Conservation (phyloP, 2,888 invertebrate species). For the Deroplatys truncata region DNA sequence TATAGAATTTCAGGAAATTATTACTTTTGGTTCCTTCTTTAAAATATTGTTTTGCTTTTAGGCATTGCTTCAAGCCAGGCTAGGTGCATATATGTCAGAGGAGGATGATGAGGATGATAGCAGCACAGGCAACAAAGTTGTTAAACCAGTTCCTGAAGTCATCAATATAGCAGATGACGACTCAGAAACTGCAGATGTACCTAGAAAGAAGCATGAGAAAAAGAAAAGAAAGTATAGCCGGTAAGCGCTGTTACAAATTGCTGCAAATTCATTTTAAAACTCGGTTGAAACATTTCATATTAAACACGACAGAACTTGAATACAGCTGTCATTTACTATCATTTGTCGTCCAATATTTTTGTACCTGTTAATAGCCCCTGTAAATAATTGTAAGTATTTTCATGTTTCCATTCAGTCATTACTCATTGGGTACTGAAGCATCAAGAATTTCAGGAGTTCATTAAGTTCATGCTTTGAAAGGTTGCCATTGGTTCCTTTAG, state of each 20-base stretch:
- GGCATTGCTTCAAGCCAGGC: conserved; percentile 66
- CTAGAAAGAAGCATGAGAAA: conserved; percentile 27
- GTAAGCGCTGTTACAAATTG: conserved; percentile 7
- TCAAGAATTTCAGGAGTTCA: too few relatives aligned
- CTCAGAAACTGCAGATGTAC: conserved; percentile 31
- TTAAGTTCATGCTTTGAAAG: too few relatives aligned
- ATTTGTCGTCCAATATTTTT: too few relatives aligned
- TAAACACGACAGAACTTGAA: too few relatives aligned
- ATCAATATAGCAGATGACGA: conserved; percentile 37
- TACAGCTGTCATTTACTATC: too few relatives aligned
- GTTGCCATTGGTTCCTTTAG: too few relatives aligned
- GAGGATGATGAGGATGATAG: conserved; percentile 31
- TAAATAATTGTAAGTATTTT: too few relatives aligned
- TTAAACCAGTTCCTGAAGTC: conserved; percentile 31
- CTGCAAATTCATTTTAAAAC: too few relatives aligned
- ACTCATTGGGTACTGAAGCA: too few relatives aligned
- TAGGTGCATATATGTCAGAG: conserved; percentile 67
- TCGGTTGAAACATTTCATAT: too few relatives aligned
- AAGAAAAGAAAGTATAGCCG: conserved; percentile 29
- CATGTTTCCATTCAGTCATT: too few relatives aligned
- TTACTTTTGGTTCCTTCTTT: neutral
- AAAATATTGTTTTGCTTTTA: conserved; percentile 32
- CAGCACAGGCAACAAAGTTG: conserved; percentile 24
- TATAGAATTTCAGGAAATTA: neutral
- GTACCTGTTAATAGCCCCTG: too few relatives aligned